A percentile compares a stretch with the other conserved stretches of the same genome.
Evolutionary conservation across 2,888 invertebrate species (phyloP).

Genomic region (Steinernema hermaphroditum): DNA sequence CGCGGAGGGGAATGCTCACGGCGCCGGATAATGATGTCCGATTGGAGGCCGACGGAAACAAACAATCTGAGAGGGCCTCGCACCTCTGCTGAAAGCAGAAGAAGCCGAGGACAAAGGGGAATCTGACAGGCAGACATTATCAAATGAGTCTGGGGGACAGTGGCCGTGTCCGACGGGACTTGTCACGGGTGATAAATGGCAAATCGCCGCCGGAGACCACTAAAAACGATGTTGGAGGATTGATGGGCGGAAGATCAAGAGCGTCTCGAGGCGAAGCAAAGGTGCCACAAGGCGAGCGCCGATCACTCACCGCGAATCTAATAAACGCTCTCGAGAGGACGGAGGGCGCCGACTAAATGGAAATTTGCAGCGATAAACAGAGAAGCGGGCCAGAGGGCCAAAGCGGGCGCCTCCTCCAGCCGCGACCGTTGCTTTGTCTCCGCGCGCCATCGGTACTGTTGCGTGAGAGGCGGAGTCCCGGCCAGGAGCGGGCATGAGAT

Average conservation of each 20-base stretch:
- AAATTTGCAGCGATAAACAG: background rate
- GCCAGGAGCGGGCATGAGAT: background rate
- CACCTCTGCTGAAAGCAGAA: background rate
- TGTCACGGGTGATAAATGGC: conserved; percentile 26
- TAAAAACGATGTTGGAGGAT: conserved; percentile 27
- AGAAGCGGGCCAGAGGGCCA: background rate
- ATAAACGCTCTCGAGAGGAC: conserved; percentile 4
- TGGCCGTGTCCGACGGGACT: conserved; percentile 13
- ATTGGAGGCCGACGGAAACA: conserved; percentile 11
- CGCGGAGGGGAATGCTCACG: conserved; percentile 1
- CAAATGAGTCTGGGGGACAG: background rate
- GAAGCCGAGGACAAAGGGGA: background rate
- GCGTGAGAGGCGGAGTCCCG: background rate
- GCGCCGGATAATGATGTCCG: conserved; percentile 27
- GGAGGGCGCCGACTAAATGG: conserved; percentile 7
- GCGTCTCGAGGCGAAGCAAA: background rate
- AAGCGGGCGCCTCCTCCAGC: background rate
- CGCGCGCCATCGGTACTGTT: conserved; percentile 2
- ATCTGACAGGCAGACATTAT: background rate
- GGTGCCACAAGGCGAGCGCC: conserved; percentile 17
- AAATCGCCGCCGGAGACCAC: background rate
- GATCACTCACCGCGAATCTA: conserved; percentile 8
- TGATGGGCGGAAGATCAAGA: conserved; percentile 1
- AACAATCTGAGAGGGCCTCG: background rate
- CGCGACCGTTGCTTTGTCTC: background rate